A percentile compares a stretch with the other conserved stretches of the same genome.
These are phyloP conservation scores for Pavo muticus DNA, from an alignment of 2,113 vertebrate species.

Conservation along the genomic window DNA sequence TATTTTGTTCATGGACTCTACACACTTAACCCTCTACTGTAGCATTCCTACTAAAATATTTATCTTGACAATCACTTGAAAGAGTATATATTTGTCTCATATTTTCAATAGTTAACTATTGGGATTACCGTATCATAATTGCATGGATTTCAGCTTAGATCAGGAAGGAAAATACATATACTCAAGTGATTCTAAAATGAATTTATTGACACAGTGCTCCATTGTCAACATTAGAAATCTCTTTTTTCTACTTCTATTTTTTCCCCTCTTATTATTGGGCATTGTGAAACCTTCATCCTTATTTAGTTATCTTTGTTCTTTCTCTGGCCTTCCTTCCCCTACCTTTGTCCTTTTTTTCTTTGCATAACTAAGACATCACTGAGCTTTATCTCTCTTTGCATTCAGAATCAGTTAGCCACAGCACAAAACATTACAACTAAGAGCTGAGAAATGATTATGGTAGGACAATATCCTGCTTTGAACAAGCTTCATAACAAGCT, in stretches of 20 bases:
- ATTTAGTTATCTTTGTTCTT: not conserved
- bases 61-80: not conserved
- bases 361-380: not conserved
- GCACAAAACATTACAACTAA: not conserved
- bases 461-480: slow-evolving; percentile 26
- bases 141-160: not conserved
- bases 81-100: not conserved
- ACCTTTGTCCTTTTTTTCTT: not conserved
- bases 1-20: not conserved
- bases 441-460: not conserved
- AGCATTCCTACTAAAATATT: not conserved
- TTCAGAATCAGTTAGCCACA: not conserved
- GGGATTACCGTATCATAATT: not conserved
- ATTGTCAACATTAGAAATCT: not conserved
- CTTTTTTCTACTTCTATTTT: fast-evolving
- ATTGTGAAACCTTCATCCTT: not conserved
- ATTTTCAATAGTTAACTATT: not conserved
- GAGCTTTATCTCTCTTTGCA: not conserved
- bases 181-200: not conserved
- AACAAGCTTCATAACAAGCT: slow-evolving; percentile 18
- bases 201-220: not conserved
- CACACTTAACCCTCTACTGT: not conserved
- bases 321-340: not conserved
- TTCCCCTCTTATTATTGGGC: fast-evolving
- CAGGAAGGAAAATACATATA: not conserved